Evolutionary conservation across 2,113 vertebrate genomes (phyloP), one percentile per base, ranked within the genome.

Genomic region (Gavia stellata): DNA sequence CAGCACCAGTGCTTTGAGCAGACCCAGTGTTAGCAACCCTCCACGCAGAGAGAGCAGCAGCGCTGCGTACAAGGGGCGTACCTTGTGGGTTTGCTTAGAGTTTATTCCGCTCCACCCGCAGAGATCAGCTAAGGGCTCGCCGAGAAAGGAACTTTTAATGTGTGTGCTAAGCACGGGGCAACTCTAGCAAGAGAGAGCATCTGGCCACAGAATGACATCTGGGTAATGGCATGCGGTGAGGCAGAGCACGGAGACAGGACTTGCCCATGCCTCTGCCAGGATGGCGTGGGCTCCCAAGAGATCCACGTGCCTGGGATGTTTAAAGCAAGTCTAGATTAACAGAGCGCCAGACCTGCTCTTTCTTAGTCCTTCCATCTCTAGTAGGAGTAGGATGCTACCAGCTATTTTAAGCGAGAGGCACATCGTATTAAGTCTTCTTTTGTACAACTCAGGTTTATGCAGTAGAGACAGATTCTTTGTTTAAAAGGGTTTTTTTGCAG

Each of bases 21-120:
- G 66, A 14, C 2, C 10, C 9, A 0, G 20, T 1, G 4, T 14
- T 5, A 3, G 8, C 73, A 14, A 7, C 6, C 47, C 71, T 24
- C 34, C 4, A 0, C 3, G 2, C 0, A 1, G 24, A 38, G 38
- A 1, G 24, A 38, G 38, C 34, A 5, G 38, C 65, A 17, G 58
- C 4, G 3, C 29, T 24, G 28, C 3, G 1, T 4, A 2, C 63
- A 7, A 12, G 6, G 8, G 29, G 3, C 1, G 5, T 1, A 24
- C 14, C 36, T 12, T 11, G 4, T 6, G 11, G 14, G 3, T 20
- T 19, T 25, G 42, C 50, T 42, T 9, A 4, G 49, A 29, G 31
- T 63, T 81, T 7, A 14, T 33, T 17, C 42, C 11, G 2, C 49
- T 29, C 49, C 24, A 4, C 40, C n/a, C 5, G 1, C 29, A 11